phyloP scores from a whole-genome alignment of 2,113 vertebrate species.

The Trematocara stigmaticum region DNA sequence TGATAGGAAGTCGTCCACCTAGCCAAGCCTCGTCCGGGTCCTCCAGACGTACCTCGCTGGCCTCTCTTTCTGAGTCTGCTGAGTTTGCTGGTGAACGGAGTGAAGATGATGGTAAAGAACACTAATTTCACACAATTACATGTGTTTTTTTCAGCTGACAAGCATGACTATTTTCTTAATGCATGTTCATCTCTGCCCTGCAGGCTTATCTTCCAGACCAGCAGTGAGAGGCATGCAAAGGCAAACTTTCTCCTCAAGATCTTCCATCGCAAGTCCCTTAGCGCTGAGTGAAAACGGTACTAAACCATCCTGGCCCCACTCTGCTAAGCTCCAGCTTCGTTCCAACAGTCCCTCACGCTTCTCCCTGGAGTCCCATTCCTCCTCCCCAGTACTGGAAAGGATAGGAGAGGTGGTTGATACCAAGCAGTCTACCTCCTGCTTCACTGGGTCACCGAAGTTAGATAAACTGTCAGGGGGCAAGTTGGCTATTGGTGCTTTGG shows the following conservation, averaged over 20 bases:
- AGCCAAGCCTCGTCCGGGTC: slow-evolving; percentile 92
- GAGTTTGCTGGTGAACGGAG: slow-evolving; percentile 92
- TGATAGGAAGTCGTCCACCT: slow-evolving; percentile 91
- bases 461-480: slow-evolving; percentile 75
- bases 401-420: slow-evolving; percentile 88
- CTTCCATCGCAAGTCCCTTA: slow-evolving; percentile 92
- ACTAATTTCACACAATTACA: background rate
- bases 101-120: slow-evolving; percentile 87
- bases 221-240: slow-evolving; percentile 92
- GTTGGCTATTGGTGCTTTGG: slow-evolving; percentile 80
- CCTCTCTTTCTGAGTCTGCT: slow-evolving; percentile 90
- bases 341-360: slow-evolving; percentile 91
- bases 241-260: slow-evolving; percentile 88
- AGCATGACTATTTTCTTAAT: background rate
- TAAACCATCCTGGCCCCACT: slow-evolving; percentile 88
- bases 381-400: slow-evolving; percentile 84
- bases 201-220: slow-evolving; percentile 87
- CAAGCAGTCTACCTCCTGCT: slow-evolving; percentile 82
- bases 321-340: slow-evolving; percentile 89
- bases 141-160: background rate
- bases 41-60: slow-evolving; percentile 89
- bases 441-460: slow-evolving; percentile 72
- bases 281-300: slow-evolving; percentile 85
- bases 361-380: slow-evolving; percentile 89
- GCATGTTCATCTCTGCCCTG: slow-evolving; percentile 22